Conservation (phyloP, 2,113 vertebrate species). For the Aegithalos caudatus region DNA sequence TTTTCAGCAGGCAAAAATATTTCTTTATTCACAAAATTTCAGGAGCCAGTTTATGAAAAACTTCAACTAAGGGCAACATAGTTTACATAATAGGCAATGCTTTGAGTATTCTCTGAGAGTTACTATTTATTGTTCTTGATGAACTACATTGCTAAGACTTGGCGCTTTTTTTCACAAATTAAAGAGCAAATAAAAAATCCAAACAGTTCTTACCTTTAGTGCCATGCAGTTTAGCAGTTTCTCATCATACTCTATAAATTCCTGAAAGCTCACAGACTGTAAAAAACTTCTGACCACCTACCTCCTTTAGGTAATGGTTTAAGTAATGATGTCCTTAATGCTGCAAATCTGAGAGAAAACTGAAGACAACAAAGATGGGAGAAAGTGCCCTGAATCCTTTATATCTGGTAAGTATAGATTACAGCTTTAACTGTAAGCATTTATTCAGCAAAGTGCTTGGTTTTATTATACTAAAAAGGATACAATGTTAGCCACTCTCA, state of each 20-base stretch:
- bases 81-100: background rate
- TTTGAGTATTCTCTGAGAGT: background rate
- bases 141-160: background rate
- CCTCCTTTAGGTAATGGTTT: background rate
- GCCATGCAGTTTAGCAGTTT: background rate
- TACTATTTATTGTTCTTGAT: background rate
- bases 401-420: background rate
- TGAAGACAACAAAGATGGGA: background rate
- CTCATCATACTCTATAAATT: background rate
- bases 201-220: background rate
- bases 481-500: accelerated
- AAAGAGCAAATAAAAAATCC: background rate
- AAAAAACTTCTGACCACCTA: background rate
- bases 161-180: background rate
- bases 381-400: background rate
- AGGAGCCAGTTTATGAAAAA: background rate
- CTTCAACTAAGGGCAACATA: background rate
- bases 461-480: background rate
- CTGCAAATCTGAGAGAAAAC: background rate
- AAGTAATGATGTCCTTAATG: background rate
- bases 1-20: background rate
- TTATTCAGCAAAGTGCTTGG: background rate
- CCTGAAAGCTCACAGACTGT: background rate
- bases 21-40: background rate
- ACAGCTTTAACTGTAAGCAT: background rate